Evolutionary conservation across 1,140 invertebrate species (phyloP).

Genomic region (Cataglyphis hispanica): DNA sequence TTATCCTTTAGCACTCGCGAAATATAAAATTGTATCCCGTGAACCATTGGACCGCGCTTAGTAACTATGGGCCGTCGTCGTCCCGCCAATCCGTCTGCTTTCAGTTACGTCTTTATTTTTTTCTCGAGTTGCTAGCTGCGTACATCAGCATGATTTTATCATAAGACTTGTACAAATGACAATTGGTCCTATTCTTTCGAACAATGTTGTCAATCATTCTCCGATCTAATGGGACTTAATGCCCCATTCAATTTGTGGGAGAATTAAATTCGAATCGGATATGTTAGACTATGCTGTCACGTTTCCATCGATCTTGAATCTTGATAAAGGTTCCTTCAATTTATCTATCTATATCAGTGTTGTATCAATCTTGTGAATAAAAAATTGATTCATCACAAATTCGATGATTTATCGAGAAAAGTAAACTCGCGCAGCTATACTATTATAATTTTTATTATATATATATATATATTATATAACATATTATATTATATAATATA

Average conservation of each 20-base stretch:
- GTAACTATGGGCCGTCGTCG: constrained; percentile 67
- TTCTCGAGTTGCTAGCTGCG: background rate
- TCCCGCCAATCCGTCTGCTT: constrained; percentile 64
- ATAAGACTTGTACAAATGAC: background rate
- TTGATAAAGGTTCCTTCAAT: background rate
- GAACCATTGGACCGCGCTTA: constrained; percentile 84
- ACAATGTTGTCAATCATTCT: background rate
- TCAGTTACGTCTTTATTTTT: constrained; percentile 26
- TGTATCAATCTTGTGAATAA: too few species aligned
- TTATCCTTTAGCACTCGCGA: constrained; percentile 68
- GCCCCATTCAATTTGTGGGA: background rate
- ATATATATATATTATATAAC: too few species aligned
- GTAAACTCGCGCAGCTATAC: background rate
- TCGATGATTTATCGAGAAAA: constrained; percentile 68
- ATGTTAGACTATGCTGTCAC: constrained; percentile 40
- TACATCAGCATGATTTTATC: background rate
- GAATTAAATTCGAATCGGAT: constrained; percentile 31
- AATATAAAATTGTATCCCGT: constrained; percentile 85
- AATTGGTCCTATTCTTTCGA: constrained; percentile 45
- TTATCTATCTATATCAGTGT: background rate
- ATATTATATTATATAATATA: too few species aligned
- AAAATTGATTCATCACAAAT: constrained; percentile 3
- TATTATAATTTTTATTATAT: too few species aligned
- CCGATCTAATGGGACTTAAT: background rate
- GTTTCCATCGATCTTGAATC: constrained; percentile 1